Conservation (phyloP, 2,113 vertebrate species). For the Acinonyx jubatus region DNA sequence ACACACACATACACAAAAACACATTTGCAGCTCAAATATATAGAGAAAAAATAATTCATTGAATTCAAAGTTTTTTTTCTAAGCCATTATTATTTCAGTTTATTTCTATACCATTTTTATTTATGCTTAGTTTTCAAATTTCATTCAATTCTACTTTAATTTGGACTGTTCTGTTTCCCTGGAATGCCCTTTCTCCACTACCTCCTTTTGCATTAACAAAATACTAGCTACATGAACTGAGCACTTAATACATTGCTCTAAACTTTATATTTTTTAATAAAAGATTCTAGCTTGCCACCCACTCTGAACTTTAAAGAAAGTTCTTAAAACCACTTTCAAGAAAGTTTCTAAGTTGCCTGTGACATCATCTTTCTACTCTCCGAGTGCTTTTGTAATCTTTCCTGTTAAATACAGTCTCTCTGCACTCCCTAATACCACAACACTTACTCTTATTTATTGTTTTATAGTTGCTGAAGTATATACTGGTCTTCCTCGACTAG, state of each 20-base stretch:
- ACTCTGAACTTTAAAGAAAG: not conserved
- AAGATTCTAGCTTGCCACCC: not conserved
- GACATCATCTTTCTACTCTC: not conserved
- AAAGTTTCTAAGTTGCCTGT: not conserved
- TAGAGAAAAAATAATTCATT: not conserved
- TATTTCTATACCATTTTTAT: not conserved
- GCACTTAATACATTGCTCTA: not conserved
- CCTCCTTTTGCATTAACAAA: not conserved
- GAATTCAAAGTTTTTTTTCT: not conserved
- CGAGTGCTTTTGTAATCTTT: not conserved
- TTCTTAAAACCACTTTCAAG: not conserved
- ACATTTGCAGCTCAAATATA: not conserved
- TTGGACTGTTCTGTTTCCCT: not conserved
- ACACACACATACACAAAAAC: not conserved
- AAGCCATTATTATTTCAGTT: not conserved
- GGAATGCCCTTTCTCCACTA: not conserved
- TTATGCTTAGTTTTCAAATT: not conserved
- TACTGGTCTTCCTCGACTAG: not conserved
- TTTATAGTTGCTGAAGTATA: not conserved
- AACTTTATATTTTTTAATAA: not conserved
- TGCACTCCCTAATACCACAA: not conserved
- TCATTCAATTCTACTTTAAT: not conserved
- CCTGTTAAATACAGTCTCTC: not conserved
- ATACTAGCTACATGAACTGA: not conserved
- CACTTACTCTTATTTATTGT: not conserved